Percentiles rank a stretch among this genome's conserved stretches.
Evolutionary conservation across 2,888 invertebrate genomes (phyloP).

Genomic region (Nasonovia ribisnigri): DNA sequence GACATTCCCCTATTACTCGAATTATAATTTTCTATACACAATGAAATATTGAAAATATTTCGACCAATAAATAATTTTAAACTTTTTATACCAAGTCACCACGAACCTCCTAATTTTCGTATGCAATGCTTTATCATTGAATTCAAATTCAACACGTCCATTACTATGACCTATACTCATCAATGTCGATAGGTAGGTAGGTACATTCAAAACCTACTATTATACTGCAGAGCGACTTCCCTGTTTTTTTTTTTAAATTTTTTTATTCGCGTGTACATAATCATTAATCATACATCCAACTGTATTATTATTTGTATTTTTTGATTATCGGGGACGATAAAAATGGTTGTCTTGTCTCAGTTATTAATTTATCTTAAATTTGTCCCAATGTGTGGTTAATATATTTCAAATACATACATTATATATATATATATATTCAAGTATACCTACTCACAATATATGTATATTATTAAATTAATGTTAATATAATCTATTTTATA

Average conservation of each 20-base stretch:
- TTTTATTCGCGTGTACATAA: neutral
- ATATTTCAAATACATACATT: neutral
- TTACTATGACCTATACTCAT: neutral
- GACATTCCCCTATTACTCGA: too few relatives aligned
- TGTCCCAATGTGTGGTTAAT: neutral
- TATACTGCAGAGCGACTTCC: neutral
- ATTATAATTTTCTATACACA: neutral
- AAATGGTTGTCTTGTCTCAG: neutral
- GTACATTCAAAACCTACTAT: neutral
- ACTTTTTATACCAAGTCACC: neutral
- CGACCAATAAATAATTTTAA: neutral
- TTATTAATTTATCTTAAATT: neutral
- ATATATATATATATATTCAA: neutral
- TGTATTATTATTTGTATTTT: too few relatives aligned
- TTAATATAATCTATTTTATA: neutral
- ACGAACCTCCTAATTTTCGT: neutral
- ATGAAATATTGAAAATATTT: neutral
- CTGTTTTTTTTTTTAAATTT: neutral
- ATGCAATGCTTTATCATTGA: neutral
- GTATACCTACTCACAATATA: too few relatives aligned
- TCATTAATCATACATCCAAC: too few relatives aligned
- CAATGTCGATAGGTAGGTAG: neutral
- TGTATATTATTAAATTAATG: neutral
- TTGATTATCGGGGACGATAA: neutral
- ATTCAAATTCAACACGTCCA: neutral